Percentiles rank a stretch among this genome's conserved stretches.
Conservation (phyloP, 2,888 invertebrate genomes). For the Raillietiella orientalis region DNA sequence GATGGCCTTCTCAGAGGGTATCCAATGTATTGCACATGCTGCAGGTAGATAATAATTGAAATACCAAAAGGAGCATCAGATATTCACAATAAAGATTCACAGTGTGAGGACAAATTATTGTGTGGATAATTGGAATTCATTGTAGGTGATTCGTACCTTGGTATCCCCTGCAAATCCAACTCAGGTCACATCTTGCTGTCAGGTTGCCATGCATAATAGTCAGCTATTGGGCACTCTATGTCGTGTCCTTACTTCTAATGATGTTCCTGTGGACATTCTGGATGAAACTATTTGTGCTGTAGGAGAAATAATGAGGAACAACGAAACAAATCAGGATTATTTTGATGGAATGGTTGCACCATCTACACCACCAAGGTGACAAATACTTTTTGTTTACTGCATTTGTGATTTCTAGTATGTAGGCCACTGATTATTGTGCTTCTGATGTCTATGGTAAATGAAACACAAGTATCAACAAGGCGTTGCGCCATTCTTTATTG, state of each 20-base stretch:
- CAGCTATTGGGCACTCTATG: constrained; percentile 51
- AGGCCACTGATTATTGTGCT: constrained; percentile 76
- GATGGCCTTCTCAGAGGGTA: constrained; percentile 78
- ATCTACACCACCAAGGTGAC: constrained; percentile 45
- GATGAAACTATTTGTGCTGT: constrained; percentile 88
- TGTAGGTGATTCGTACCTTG: constrained; percentile 35
- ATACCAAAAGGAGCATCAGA: too few species aligned
- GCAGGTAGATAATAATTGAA: constrained; percentile 22
- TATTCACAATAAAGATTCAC: too few species aligned
- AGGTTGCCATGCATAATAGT: constrained; percentile 54
- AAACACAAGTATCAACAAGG: constrained; percentile 64
- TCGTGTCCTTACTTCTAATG: constrained; percentile 71
- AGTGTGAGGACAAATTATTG: too few species aligned
- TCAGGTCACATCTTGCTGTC: constrained; percentile 40
- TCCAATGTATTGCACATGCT: constrained; percentile 77
- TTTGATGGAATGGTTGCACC: constrained; percentile 66
- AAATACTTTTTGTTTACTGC: not conserved
- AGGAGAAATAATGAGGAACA: constrained; percentile 72
- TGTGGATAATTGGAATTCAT: not conserved
- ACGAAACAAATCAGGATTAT: constrained; percentile 61
- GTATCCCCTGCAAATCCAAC: constrained; percentile 78
- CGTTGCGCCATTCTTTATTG: constrained; percentile 89
- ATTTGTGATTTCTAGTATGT: constrained; percentile 8
- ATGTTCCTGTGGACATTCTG: constrained; percentile 79
- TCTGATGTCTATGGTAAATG: constrained; percentile 93